A percentile compares a stretch with the other conserved stretches of the same genome.
phyloP scores from a whole-genome alignment of 2,113 vertebrate species.

The Peromyscus leucopus region DNA sequence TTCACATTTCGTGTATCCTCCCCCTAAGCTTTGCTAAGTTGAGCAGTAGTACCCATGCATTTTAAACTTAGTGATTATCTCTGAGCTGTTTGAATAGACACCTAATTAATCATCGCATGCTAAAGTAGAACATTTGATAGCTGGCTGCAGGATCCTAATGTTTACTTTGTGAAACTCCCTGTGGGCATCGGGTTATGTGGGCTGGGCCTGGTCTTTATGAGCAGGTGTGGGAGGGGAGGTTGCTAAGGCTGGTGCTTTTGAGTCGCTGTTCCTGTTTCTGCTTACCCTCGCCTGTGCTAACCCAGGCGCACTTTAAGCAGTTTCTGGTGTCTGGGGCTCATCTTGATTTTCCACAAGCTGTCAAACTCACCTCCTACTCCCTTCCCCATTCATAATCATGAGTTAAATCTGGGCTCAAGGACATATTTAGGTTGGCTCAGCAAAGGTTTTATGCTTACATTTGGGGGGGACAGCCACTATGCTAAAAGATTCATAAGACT shows the following conservation, averaged over 20 bases:
- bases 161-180: not conserved
- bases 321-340: slow-evolving; percentile 49
- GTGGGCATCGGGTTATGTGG: accelerated
- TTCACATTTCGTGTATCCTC: not conserved
- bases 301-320: not conserved
- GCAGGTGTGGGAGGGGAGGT: not conserved
- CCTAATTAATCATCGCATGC: slow-evolving; percentile 50
- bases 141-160: not conserved
- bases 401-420: slow-evolving; percentile 64
- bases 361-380: slow-evolving; percentile 23
- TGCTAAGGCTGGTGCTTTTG: not conserved
- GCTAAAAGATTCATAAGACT: slow-evolving; percentile 71
- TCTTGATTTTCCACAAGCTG: slow-evolving; percentile 46
- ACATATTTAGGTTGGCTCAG: slow-evolving; percentile 37
- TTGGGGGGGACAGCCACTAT: slow-evolving; percentile 32
- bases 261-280: not conserved
- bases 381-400: slow-evolving; percentile 62
- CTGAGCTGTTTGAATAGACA: slow-evolving; percentile 59
- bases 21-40: not conserved
- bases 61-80: slow-evolving; percentile 52
- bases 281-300: slow-evolving; percentile 23
- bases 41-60: not conserved
- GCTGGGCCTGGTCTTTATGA: not conserved
- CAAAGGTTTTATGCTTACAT: slow-evolving; percentile 60
- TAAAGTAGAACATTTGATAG: slow-evolving; percentile 42